phyloP scores from a whole-genome alignment of 1,140 invertebrate genomes.

The Asbolus verrucosus region DNA sequence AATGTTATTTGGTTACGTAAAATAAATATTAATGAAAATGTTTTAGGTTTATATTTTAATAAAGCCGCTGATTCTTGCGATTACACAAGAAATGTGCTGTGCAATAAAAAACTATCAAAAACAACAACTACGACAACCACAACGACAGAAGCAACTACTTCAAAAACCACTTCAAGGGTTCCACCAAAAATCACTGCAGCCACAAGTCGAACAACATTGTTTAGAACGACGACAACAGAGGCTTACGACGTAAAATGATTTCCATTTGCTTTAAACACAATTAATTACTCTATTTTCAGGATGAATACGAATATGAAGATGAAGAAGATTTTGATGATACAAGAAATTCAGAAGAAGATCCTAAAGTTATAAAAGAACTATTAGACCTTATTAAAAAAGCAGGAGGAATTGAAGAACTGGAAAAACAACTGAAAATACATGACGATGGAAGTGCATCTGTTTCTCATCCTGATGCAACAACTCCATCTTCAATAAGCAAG shows the following conservation, averaged over 20 bases:
- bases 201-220: slow-evolving; percentile 62
- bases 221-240: slow-evolving; percentile 60
- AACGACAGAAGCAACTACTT: slow-evolving; percentile 65
- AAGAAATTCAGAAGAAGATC: slow-evolving; percentile 76
- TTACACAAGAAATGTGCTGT: slow-evolving; percentile 88
- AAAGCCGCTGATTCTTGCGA: slow-evolving; percentile 93
- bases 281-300: slow-evolving; percentile 61
- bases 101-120: slow-evolving; percentile 71
- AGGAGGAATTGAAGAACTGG: slow-evolving; percentile 83
- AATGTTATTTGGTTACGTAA: slow-evolving; percentile 12
- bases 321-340: slow-evolving; percentile 65
- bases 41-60: slow-evolving; percentile 86
- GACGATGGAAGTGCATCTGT: slow-evolving; percentile 65
- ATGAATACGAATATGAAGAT: slow-evolving; percentile 77
- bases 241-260: slow-evolving; percentile 48
- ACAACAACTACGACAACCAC: slow-evolving; percentile 68
- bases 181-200: slow-evolving; percentile 63
- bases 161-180: slow-evolving; percentile 54
- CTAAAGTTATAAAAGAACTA: slow-evolving; percentile 85
- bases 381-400: slow-evolving; percentile 88
- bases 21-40: slow-evolving; percentile 28
- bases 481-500: slow-evolving; percentile 75
- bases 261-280: not conserved
- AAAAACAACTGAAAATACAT: slow-evolving; percentile 77
- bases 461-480: slow-evolving; percentile 62